Evolutionary conservation across 2,797 vertebrate genomes (phyloP).

Genomic region (Chelon labrosus): DNA sequence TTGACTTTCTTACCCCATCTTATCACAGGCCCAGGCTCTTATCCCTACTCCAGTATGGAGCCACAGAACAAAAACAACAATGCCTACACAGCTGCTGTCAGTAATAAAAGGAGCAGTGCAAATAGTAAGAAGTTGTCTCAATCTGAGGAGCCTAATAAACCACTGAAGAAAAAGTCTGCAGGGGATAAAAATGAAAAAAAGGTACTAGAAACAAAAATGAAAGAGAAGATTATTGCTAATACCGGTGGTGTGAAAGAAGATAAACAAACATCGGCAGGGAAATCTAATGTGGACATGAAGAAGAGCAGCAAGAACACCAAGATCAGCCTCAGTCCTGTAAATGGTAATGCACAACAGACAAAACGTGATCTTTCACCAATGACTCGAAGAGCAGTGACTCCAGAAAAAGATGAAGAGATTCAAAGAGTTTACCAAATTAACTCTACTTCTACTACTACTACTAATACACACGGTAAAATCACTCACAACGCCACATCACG

Average conservation of each 20-base stretch:
- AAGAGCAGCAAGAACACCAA: constrained; percentile 41
- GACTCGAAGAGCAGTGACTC: constrained; percentile 33
- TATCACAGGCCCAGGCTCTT: constrained; percentile 42
- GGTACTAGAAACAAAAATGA: constrained; percentile 18
- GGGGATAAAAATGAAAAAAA: constrained; percentile 48
- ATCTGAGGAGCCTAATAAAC: constrained; percentile 31
- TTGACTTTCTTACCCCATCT: constrained; percentile 16
- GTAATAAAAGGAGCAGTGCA: constrained; percentile 43
- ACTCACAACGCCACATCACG: constrained; percentile 84
- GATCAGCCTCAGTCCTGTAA: constrained; percentile 36
- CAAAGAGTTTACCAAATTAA: constrained; percentile 46
- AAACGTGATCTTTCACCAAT: constrained; percentile 32
- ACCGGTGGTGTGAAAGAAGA: constrained; percentile 39
- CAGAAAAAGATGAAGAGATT: constrained; percentile 36
- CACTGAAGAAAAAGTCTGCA: constrained; percentile 31
- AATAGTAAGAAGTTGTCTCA: constrained; percentile 35
- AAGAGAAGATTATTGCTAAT: constrained; percentile 28
- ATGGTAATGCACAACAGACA: constrained; percentile 51
- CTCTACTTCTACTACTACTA: constrained; percentile 30
- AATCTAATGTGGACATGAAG: constrained; percentile 55
- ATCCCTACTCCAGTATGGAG: constrained; percentile 54
- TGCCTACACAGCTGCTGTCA: constrained; percentile 73
- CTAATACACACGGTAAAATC: constrained; percentile 74
- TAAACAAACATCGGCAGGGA: constrained; percentile 44
- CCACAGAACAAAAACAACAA: constrained; percentile 88